Conservation (phyloP, 2,888 invertebrate species). For the Calliopum simillimum region DNA sequence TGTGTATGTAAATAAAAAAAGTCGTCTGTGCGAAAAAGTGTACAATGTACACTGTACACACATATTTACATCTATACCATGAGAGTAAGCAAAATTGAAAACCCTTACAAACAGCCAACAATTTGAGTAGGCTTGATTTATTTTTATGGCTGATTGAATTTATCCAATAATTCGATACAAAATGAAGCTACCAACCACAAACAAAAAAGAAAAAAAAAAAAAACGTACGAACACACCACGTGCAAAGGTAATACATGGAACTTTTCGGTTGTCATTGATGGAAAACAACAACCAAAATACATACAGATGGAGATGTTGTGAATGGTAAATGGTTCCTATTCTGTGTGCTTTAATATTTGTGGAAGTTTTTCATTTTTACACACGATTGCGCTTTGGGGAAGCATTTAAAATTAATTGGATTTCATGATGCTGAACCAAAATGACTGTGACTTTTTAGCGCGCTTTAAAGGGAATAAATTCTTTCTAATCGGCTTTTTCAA, state of each 20-base stretch:
- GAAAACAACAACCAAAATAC: too few species aligned
- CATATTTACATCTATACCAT: too few species aligned
- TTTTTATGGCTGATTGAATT: constrained; percentile 13
- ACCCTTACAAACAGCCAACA: constrained; percentile 14
- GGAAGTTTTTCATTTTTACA: constrained; percentile 33
- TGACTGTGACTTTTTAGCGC: constrained; percentile 24
- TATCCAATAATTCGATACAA: neutral
- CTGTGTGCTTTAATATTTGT: neutral
- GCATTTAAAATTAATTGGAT: constrained; percentile 60
- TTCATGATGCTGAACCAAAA: constrained; percentile 20
- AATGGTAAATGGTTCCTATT: neutral
- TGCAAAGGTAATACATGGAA: neutral
- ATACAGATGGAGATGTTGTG: too few species aligned
- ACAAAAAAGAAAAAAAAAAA: neutral
- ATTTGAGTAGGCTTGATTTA: constrained; percentile 10
- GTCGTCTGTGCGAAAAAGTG: too few species aligned
- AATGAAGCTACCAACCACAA: neutral
- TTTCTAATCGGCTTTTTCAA: neutral
- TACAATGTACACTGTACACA: too few species aligned
- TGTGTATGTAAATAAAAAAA: too few species aligned
- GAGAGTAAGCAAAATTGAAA: too few species aligned
- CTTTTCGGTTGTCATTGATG: too few species aligned
- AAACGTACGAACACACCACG: neutral
- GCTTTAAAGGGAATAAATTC: constrained; percentile 23
- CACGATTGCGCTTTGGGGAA: constrained; percentile 56